A percentile compares a stretch with the other conserved stretches of the same genome.
These are phyloP conservation scores for Cossypha caffra DNA, from an alignment of 2,797 vertebrate genomes.

Conservation along the genomic window DNA sequence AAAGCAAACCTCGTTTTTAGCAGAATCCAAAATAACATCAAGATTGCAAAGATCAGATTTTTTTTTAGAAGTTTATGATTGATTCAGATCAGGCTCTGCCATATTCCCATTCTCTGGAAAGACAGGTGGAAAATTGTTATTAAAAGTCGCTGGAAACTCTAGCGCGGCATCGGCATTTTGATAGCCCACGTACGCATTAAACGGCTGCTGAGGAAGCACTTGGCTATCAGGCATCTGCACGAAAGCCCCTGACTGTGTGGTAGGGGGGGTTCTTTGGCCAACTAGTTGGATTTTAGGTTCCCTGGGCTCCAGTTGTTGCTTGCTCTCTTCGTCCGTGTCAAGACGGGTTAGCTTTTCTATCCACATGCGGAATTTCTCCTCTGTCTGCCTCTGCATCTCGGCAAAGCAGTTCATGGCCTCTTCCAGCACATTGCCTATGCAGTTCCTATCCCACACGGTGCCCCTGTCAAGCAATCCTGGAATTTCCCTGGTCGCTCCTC, in stretches of 20 bases:
- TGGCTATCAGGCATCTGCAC: slow-evolving; percentile 78
- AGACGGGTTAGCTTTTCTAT: slow-evolving; percentile 91
- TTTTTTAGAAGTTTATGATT: slow-evolving; percentile 79
- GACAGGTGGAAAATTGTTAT: slow-evolving; percentile 78
- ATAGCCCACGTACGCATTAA: slow-evolving; percentile 81
- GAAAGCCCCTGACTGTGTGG: slow-evolving; percentile 78
- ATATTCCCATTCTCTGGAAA: slow-evolving; percentile 86
- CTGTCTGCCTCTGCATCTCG: slow-evolving; percentile 93
- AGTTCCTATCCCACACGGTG: slow-evolving; percentile 89
- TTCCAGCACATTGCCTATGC: slow-evolving; percentile 92
- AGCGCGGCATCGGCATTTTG: slow-evolving; percentile 75
- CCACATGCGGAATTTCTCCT: slow-evolving; percentile 92
- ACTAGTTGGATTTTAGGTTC: slow-evolving; percentile 81
- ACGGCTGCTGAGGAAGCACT: slow-evolving; percentile 80
- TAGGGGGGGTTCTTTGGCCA: slow-evolving; percentile 77
- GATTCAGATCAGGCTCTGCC: slow-evolving; percentile 80
- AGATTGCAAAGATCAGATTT: background rate
- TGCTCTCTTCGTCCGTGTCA: slow-evolving; percentile 85
- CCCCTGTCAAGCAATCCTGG: slow-evolving; percentile 90
- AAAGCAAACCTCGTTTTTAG: slow-evolving; percentile 44
- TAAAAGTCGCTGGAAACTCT: slow-evolving; percentile 78
- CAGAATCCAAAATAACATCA: slow-evolving; percentile 50
- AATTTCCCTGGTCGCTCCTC: slow-evolving; percentile 88
- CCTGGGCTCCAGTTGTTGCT: slow-evolving; percentile 80
- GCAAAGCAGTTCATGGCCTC: slow-evolving; percentile 94